These are phyloP conservation scores for Zoanthus gigantus DNA, from an alignment of 92 coral and sea anemone genomes.

Conservation along the genomic window DNA sequence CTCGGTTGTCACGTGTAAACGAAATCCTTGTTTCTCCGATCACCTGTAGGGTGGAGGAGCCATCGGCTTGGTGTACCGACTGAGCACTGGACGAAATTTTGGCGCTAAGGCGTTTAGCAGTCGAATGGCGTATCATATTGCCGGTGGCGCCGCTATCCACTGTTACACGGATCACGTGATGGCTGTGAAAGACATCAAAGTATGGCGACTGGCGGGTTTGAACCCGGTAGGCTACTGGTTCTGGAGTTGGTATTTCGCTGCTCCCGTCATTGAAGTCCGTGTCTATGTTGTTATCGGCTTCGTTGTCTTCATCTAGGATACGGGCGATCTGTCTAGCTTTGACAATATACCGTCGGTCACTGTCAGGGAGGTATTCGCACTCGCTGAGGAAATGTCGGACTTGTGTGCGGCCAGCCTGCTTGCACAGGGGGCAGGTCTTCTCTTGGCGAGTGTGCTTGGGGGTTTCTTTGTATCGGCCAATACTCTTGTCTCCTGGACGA, in stretches of 20 bases:
- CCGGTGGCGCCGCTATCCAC: too few species aligned
- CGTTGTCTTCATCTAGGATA: not conserved
- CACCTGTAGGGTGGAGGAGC: not conserved
- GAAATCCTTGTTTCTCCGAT: not conserved
- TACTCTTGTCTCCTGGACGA: too few species aligned
- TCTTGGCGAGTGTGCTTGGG: too few species aligned
- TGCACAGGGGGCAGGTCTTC: not conserved
- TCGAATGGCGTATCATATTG: too few species aligned
- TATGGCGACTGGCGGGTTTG: too few species aligned
- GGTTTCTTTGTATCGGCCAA: too few species aligned
- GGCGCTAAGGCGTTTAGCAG: not conserved
- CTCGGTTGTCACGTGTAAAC: not conserved
- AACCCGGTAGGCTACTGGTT: too few species aligned
- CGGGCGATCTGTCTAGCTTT: not conserved
- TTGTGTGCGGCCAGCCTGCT: not conserved
- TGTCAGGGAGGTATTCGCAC: not conserved
- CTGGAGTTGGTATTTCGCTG: too few species aligned
- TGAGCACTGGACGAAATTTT: not conserved
- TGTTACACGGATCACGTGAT: too few species aligned
- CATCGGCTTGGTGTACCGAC: slow-evolving; percentile 15
- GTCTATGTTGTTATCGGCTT: too few species aligned
- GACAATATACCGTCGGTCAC: not conserved
- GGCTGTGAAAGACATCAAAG: too few species aligned
- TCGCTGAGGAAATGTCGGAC: not conserved
- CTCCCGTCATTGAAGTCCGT: too few species aligned